Conservation (phyloP, 30 jellyfish, hydroid and myxozoan species). For the Catostylus mosaicus region DNA sequence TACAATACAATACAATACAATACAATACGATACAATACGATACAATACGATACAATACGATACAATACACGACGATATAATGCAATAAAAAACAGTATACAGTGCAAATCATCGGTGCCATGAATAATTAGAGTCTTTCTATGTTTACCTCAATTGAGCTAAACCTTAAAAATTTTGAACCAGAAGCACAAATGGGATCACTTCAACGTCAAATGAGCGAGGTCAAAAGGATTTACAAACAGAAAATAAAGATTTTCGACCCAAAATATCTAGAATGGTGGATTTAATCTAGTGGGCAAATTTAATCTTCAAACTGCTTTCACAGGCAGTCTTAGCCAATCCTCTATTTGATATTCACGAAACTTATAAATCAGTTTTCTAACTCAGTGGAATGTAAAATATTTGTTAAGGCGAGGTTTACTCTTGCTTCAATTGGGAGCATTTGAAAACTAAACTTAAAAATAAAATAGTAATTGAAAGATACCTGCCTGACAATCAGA, state of each 20-base stretch:
- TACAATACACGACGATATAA: too few species aligned
- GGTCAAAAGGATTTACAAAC: slow-evolving; percentile 2
- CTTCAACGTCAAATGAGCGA: background rate
- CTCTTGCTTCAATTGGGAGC: background rate
- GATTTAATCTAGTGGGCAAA: background rate
- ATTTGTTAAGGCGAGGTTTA: background rate
- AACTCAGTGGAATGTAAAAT: background rate
- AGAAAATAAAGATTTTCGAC: background rate
- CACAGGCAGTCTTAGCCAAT: background rate
- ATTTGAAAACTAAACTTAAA: background rate
- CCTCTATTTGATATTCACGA: background rate
- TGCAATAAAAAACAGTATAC: too few species aligned
- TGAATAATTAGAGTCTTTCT: too few species aligned
- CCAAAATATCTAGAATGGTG: background rate
- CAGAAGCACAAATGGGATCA: too few species aligned
- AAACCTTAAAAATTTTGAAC: too few species aligned
- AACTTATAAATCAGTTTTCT: background rate
- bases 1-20: too few species aligned
- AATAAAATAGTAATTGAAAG: too few species aligned
- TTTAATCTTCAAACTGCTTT: background rate
- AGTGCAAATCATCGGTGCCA: too few species aligned
- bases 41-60: too few species aligned
- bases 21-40: too few species aligned
- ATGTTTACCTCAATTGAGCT: too few species aligned
- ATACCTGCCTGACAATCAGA: too few species aligned